Base-by-base conservation (phyloP, 1,140 invertebrate species). In the Euglossa dilemma region DNA sequence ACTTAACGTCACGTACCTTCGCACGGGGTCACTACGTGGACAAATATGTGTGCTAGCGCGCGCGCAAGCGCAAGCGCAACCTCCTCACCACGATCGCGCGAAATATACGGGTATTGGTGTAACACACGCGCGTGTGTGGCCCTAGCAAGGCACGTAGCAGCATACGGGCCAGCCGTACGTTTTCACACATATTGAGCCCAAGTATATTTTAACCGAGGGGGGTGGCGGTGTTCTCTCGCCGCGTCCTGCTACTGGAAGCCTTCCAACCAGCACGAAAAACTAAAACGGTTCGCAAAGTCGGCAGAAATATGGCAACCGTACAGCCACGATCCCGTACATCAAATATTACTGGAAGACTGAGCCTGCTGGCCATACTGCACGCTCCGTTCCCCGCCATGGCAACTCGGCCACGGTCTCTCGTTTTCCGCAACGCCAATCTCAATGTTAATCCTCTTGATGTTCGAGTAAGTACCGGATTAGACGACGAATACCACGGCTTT, bases 211-310 rank as follows among this genome's bases (percentile, higher is more conserved):
- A 90, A 87, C 76, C 23, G 71, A 64, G 77, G 23, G 43, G 77
- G 61, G 28, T n/a, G 43, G 28, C 3, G 71, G 54, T 59, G 59
- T 72, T 73, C 67, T 70, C 59, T 50, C 76, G 70, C 11, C 59
- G 67, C 63, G 74, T 75, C 82, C 61, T 25, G 82, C 80, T 78
- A 90, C 87, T 92, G 91, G 91, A 92, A 92, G 83, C 84, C 85
- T 91, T 92, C 91, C 91, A 92, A 92, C 89, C 87, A 86, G 84
- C 85, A 91, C 87, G 90, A 92, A 92, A 92, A 92, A 92, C 89
- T 90, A 90, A 91, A 91, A 92, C 86, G 91, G 84, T 91, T 90
- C 86, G 89, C 88, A 92, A 92, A 92, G 90, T 92, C 89, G 91
- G 89, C 91, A 92, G 91, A 92, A 92, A 92, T 92, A 92, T 92